Base-by-base conservation (phyloP, 2,113 vertebrate genomes). In the Castor canadensis region DNA sequence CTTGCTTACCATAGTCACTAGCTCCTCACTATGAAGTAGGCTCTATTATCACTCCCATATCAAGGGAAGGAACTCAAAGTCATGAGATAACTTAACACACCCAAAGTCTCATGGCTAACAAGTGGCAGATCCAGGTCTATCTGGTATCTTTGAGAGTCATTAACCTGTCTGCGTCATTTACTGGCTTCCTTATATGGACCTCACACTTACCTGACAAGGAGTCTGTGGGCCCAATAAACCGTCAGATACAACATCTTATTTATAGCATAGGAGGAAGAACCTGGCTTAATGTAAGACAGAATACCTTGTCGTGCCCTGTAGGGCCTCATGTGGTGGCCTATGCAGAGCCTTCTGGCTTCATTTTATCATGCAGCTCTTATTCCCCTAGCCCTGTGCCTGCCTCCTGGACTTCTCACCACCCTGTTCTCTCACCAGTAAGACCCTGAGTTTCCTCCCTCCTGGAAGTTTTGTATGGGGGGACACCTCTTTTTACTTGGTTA, bases 311-410 rank as follows among this genome's bases (percentile, higher is more conserved):
- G 1, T 13, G 1, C 32, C 35, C 30, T 28, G 26, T 3, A 15
- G 0, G 15, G 13, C 28, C 8, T 8, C 32, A 38, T 38, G 0
- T 3, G 1, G 5, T 16, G 8, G 20, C 5, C 38, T 38, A 32
- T 58, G 38, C 16, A n/a, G 11, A 3, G 20, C 4, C 45, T 9
- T 75, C 30, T 20, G 6, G 49, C n/a, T 22, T 66, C 20, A 20
- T 75, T 47, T 15, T 43, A 54, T 35, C 7, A 43, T 2, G 22
- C 43, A 7, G 0, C 3, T 19, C 26, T 17, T n/a, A 3, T 35
- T 1, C 16, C 2, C 15, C 24, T 20, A 9, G 26, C 19, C 28
- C 3, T 20, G 15, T 19, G 2, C 11, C 32, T 32, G 60, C 30
- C 19, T 45, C 60, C 54, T 9, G 35, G 28, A 17, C 32, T 28